These are phyloP conservation scores for Sitobion miscanthi DNA, from an alignment of 1,140 invertebrate species.

Conservation along the genomic window DNA sequence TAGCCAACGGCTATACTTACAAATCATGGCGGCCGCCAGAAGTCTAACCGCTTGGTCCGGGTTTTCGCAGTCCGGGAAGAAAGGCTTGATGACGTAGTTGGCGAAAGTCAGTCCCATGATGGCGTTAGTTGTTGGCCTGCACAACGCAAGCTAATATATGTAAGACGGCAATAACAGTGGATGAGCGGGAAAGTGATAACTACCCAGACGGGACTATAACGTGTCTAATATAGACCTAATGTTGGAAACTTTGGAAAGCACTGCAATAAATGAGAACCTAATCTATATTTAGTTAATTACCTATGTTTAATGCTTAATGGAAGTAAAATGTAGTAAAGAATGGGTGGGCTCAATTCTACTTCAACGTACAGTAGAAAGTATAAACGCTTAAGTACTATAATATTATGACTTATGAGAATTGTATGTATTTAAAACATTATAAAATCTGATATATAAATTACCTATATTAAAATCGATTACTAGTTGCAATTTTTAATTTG, in stretches of 20 bases:
- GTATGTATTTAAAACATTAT: neutral
- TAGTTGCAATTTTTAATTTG: no score
- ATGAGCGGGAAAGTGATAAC: neutral
- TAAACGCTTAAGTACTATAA: no score
- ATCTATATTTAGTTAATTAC: neutral
- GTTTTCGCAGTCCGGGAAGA: slow-evolving; percentile 77
- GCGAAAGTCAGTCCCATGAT: slow-evolving; percentile 92
- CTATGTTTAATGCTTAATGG: neutral
- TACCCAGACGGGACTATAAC: neutral
- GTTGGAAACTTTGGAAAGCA: neutral
- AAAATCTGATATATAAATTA: neutral
- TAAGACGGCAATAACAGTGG: neutral
- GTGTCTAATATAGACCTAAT: neutral
- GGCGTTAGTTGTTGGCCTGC: slow-evolving; percentile 84
- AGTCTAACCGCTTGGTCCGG: slow-evolving; percentile 73
- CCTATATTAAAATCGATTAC: no score
- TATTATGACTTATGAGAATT: no score
- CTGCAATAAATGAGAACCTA: neutral
- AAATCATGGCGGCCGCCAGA: slow-evolving; percentile 78
- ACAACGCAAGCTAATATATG: slow-evolving; percentile 60
- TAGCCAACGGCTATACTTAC: slow-evolving; percentile 66
- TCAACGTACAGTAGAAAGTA: neutral
- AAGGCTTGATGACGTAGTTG: slow-evolving; percentile 84
- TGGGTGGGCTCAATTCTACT: neutral
- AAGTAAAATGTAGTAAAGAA: neutral